phyloP scores from a whole-genome alignment of 2,888 invertebrate genomes.

The Tupiocoris notatus region DNA sequence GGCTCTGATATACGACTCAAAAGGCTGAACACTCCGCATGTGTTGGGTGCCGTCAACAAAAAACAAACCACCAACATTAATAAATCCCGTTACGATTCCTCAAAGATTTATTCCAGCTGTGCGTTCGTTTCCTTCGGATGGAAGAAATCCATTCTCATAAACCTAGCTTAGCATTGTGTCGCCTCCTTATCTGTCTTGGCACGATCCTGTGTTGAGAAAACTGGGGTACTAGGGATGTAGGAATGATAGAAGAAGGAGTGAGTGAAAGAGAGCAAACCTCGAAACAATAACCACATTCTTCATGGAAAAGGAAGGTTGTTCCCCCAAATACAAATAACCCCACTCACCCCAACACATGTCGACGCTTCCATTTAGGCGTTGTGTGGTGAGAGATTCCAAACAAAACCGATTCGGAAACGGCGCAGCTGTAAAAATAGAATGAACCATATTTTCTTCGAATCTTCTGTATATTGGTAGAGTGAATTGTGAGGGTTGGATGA shows the following conservation, averaged over 20 bases:
- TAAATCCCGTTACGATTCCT: background rate
- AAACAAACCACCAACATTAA: background rate
- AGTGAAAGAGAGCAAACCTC: background rate
- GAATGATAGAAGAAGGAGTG: background rate
- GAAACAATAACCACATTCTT: background rate
- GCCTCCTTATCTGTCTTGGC: slow-evolving; percentile 21
- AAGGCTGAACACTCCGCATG: background rate
- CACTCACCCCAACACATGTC: background rate
- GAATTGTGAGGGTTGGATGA: too few species aligned
- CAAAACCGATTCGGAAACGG: background rate
- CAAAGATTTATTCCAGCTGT: background rate
- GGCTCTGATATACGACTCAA: background rate
- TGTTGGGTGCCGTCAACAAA: background rate
- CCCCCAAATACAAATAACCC: background rate
- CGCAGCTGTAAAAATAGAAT: background rate
- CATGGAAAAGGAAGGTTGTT: background rate
- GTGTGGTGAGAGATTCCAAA: background rate
- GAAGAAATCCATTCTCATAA: slow-evolving; percentile 17
- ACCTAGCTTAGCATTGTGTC: slow-evolving; percentile 33
- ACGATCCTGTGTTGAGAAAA: background rate
- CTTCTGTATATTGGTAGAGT: too few species aligned
- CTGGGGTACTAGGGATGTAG: background rate
- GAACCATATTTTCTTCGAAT: too few species aligned
- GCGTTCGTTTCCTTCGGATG: background rate
- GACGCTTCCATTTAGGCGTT: background rate